Evolutionary conservation across 2,888 invertebrate species (phyloP), one percentile per base, ranked within the genome.

Genomic region (Heliconius charithonia): DNA sequence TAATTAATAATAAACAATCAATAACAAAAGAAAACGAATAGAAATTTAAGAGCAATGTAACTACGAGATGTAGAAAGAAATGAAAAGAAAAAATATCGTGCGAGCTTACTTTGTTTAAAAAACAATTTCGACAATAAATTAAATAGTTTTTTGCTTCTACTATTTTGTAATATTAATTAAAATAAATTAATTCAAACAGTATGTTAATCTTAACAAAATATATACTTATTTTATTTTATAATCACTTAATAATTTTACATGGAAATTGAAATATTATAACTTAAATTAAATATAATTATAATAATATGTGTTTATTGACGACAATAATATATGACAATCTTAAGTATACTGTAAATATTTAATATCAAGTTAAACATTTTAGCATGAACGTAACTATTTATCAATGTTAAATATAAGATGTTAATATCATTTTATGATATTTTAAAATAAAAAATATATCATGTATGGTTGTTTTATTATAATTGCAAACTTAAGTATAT

Each of bases 371-470:
- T 91, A 89, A 88, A 86, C 88, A 89, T 89, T 87, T 86, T 88
- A 87, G 85, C 85, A 86, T 83, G 86, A 86, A 88, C 87, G 86
- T 85, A 83, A 86, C 87, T 93, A 93, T 93, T 93, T 94, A 94
- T 94, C 94, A 93, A 92, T 94, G 94, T 94, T 94, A 93, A 89
- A 84, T 83, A 85, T 94, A 95, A 94, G 94, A 93, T 93, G 95
- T 95, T 95, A 90, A 93, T 94, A 94, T 94, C 93, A 94, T 93
- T 93, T 94, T 94, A 94, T 92, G 93, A 93, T 89, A 93, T 93
- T 94, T 93, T 90, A 92, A 93, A 94, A 93, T 93, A 92, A 93
- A 92, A 87, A 89, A 88, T 91, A 89, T 92, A 92, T 90, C 88
- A 84, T 83, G 84, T 82, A 83, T 76, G 32, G 73, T 72, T 80